Base-by-base conservation (phyloP, 1,140 invertebrate genomes). In the Drosophila oshimai region DNA sequence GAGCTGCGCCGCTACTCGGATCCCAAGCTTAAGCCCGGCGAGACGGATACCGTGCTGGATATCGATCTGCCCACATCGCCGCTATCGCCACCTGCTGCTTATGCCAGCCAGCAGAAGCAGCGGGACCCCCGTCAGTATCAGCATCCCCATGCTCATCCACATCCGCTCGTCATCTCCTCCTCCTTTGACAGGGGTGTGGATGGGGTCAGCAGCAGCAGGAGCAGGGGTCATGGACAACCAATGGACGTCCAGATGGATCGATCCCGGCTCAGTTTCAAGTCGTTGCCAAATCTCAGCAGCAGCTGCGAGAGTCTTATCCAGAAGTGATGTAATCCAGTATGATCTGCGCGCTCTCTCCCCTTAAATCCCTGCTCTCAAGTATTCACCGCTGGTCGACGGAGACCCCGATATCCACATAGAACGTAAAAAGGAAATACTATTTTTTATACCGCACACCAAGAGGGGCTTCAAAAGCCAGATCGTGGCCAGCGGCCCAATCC, bases 261-360 rank as follows among this genome's bases (percentile, higher is more conserved):
- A 6, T 74, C 75, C 64, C 81, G 89, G 26, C 53, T 89, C 34
- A 92, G 89, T 68, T 93, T 93, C 74, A 93, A 93, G 78, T 94
- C 93, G 73, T 92, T 94, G 91, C 94, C 93, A 90, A 94, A 94
- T 92, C 91, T 94, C 89, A 94, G 93, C 91, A 93, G 93, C 71
- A 93, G 92, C 88, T 93, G 93, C 89, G 93, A 94, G 89, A 93
- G 92, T 76, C 91, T 94, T 65, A 93, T 93, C 49, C 95, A 89
- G 51, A 90, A 54, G 34, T 93, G 75, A 33, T 64, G 90, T 46
- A 55, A 31, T 22, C 26, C 34, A 29, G 42, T n/a, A 31, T 29
- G 18, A 15, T 15, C 34, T 31, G 24, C 58, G 22, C 39, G 36
- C 42, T 24, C 41, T 46, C 31, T 24, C 15, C 10, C 5, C 36